Evolutionary conservation across 2,797 vertebrate genomes (phyloP).

Genomic region (Myiotriccus ornatus): DNA sequence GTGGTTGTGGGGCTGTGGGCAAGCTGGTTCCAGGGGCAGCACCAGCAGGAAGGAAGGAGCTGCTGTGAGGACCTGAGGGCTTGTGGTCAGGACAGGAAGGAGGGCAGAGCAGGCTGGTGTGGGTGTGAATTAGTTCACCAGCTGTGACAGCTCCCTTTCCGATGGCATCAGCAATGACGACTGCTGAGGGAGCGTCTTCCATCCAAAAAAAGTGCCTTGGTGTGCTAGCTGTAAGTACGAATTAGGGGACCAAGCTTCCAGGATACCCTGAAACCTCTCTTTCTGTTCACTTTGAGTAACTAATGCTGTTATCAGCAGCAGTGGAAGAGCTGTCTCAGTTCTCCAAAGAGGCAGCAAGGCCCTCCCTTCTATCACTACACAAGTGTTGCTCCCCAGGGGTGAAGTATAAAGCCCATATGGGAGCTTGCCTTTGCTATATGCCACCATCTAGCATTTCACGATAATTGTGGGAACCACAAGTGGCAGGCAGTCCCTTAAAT

Average conservation of each 20-base stretch:
- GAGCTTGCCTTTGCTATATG: neutral
- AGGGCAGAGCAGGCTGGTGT: neutral
- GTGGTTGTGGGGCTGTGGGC: rapidly evolving
- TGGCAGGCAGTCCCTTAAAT: neutral
- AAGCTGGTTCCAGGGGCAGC: rapidly evolving
- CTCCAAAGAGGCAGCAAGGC: neutral
- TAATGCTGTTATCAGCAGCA: rapidly evolving
- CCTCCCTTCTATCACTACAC: rapidly evolving
- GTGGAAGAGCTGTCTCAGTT: neutral
- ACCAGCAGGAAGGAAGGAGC: neutral
- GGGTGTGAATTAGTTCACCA: neutral
- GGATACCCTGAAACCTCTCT: neutral
- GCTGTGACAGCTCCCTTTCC: neutral
- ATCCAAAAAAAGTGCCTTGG: rapidly evolving
- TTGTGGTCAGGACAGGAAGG: neutral
- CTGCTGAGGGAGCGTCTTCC: rapidly evolving
- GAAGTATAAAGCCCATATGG: rapidly evolving
- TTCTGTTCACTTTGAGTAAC: neutral
- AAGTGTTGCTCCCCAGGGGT: rapidly evolving
- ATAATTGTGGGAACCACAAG: neutral
- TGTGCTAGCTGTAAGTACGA: neutral
- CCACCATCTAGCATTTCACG: rapidly evolving
- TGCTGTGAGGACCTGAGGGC: rapidly evolving
- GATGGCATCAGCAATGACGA: rapidly evolving
- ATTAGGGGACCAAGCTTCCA: rapidly evolving